Conservation (phyloP, 2,113 vertebrate genomes). For the Haemorhous mexicanus region DNA sequence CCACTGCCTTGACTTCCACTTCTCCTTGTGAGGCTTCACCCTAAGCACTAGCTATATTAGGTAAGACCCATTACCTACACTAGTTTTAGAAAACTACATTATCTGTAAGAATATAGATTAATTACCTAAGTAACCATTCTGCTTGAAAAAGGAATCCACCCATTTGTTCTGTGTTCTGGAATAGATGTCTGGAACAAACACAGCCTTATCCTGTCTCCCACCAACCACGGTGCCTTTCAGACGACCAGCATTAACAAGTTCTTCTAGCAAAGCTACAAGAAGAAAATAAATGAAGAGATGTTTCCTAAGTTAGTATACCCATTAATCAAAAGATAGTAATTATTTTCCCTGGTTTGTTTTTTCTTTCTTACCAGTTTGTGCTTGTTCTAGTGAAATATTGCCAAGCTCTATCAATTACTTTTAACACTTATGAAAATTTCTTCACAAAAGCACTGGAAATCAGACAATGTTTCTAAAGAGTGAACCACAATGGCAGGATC, state of each 20-base stretch:
- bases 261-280: slow-evolving; percentile 87
- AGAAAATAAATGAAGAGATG: slow-evolving; percentile 9
- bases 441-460: not conserved
- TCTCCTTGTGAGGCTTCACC: not conserved
- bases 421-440: not conserved
- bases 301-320: not conserved
- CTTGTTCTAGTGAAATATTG: not conserved
- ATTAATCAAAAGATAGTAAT: not conserved
- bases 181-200: slow-evolving; percentile 95
- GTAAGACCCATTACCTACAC: not conserved
- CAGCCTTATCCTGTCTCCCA: slow-evolving; percentile 91
- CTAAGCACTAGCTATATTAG: not conserved
- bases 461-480: not conserved
- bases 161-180: slow-evolving; percentile 90
- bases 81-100: not conserved
- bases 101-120: not conserved
- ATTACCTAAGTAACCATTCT: slow-evolving; percentile 95
- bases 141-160: slow-evolving; percentile 95
- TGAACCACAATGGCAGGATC: not conserved
- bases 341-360: not conserved
- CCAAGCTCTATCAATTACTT: not conserved
- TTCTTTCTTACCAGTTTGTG: not conserved
- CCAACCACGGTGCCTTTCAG: slow-evolving; percentile 89
- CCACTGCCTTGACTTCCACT: not conserved
- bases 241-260: slow-evolving; percentile 87